Base-by-base conservation (phyloP, 2,797 vertebrate genomes). In the Urophycis tenuis region DNA sequence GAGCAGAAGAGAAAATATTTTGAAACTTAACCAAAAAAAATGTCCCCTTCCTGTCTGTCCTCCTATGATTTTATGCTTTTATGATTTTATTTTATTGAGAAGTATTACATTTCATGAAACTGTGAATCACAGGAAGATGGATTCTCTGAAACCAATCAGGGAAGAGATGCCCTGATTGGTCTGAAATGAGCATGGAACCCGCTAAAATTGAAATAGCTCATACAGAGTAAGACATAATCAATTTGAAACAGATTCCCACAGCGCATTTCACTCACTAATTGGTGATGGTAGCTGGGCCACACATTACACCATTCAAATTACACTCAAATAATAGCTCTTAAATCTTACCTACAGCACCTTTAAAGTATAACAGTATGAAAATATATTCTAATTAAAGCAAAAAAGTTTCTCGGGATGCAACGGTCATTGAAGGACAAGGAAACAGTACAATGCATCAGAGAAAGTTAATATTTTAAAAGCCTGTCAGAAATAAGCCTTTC, bases 401-500 rank as follows among this genome's bases (percentile, higher is more conserved):
- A 49, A 49, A 80, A 78, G 11, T 60, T 60, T 60, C 53, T 60
- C n/a, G 53, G 53, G 53, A 60, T 60, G 53, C 53, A 60, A 25
- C 7, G n/a, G 34, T 67, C 85, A 84, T 45, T 19, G 15, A 76
- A 41, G 79, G 33, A 77, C 75, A 84, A 85, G 70, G 64, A 84
- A 77, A 84, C 41, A 32, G 35, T 78, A 75, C 71, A 77, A 64
- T 3, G 2, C 77, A 73, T 81, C 76, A 74, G 73, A 88, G 78
- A 71, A 87, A 87, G 77, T 84, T 34, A 84, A 83, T 80, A 79
- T 87, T 83, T 49, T 85, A 12, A 88, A 85, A 82, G 74, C 80
- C 80, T 86, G 82, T 88, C 79, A 81, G 86, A 88, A 87, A 81
- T 84, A 79, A 77, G 75, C 41, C 80, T 88, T 89, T 90, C 75